Base-by-base conservation (phyloP, 2,797 vertebrate genomes). In the Apodemus agrarius region DNA sequence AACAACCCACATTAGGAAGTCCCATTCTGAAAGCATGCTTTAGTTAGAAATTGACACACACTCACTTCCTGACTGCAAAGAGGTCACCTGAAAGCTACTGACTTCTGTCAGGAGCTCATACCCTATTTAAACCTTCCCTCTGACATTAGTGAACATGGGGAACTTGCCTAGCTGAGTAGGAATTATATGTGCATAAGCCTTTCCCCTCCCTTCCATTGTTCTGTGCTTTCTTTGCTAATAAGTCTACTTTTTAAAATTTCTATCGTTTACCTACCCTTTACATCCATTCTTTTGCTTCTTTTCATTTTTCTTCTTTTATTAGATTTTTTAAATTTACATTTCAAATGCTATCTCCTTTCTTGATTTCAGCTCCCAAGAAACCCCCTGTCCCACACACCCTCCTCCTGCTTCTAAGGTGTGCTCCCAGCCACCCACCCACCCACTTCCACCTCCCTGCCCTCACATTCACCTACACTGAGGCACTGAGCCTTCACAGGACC, bases 21-120 rank as follows among this genome's bases (percentile, higher is more conserved):
- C 63, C 8, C 4, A 17, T n/a, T 93, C 43, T 78, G 43, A 96
- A 93, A 92, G 84, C 31, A 54, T 57, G 79, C 74, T 76, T 89
- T 91, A 81, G 82, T 46, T 81, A 19, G 31, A 69, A 72, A 61
- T 22, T 21, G 40, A 89, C 31, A 83, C 57, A 86, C 37, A 12
- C 52, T 93, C 65, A 65, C 17, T 37, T 72, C 34, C 14, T 7
- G 11, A 24, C 19, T 75, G 59, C 8, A 65, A 52, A 19, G 59
- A 54, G 40, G 59, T 81, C 4, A 0, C 52, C 40, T 61, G 11
- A 24, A 83, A 69, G 40, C 31, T 69, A 57, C 4, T 40, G 34
- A 90, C 13, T 4, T 34, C 29, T 65, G 3, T n/a, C 31, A 63
- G n/a, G 24, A 86, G 49, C 7, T 67, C 81, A 78, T 34, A 43